Evolutionary conservation across 2,888 invertebrate genomes (phyloP), one percentile per base, ranked within the genome.

Genomic region (Platynereis dumerilii): DNA sequence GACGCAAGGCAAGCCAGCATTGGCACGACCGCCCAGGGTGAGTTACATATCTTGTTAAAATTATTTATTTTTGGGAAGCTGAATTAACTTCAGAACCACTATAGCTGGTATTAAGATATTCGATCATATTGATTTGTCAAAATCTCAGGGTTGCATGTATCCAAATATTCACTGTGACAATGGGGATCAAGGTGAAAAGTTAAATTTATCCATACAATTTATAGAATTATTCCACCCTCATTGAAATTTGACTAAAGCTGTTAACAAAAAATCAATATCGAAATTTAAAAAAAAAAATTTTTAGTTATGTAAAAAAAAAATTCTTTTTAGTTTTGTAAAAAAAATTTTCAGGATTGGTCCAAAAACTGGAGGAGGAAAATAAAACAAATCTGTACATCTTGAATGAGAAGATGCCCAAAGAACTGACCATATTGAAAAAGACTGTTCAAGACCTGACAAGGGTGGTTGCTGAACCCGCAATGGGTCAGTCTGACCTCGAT

Each of bases 331-430:
- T n/a, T n/a, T n/a, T n/a, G n/a, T n/a, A n/a, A n/a, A n/a, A n/a
- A n/a, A n/a, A n/a, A n/a, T n/a, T n/a, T 28, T 26, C 69, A 86
- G 87, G 89, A 53, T 86, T 92, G 62, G 85, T 92, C 56, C 89
- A 90, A 79, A 88, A 90, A 72, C 84, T 92, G 70, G 89, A 91
- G 76, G 91, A 92, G 79, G 92, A 92, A 84, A 88, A 90, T 48
- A 89, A 90, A 84, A 88, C 91, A 45, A 91, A 91, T 78, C 87
- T 86, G 66, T 92, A 91, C 82, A 87, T 94, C 68, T 89, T 90
- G 0, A 90, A 90, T 69, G 92, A 92, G 77, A 92, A 93, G 79
- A 81, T 94, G 60, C 92, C 92, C 0, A 88, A 90, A 74, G 94
- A 94, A 82, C 86, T 90, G 54, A 83, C 86, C 1, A 83, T 85